Evolutionary conservation across 2,113 vertebrate genomes (phyloP).

Genomic region (Sminthopsis crassicaudata): DNA sequence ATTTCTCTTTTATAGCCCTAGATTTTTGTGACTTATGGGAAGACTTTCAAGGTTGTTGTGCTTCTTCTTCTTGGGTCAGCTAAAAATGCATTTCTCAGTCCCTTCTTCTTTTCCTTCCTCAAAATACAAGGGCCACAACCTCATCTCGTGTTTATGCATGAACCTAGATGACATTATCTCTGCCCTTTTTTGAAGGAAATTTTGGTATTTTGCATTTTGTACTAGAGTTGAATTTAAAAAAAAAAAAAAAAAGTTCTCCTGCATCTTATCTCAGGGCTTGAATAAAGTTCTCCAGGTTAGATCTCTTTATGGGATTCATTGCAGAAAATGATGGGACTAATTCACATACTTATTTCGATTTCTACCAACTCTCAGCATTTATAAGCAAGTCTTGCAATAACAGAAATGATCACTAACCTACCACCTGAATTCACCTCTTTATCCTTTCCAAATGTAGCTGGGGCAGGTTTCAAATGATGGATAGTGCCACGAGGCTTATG

Average conservation of each 20-base stretch:
- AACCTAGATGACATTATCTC: background rate
- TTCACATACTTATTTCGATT: background rate
- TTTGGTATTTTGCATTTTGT: constrained; percentile 41
- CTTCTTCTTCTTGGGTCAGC: background rate
- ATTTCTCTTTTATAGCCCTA: background rate
- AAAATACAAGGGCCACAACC: background rate
- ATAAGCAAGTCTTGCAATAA: background rate
- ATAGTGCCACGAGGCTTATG: background rate
- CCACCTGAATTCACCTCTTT: background rate
- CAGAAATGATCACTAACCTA: background rate
- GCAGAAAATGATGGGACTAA: background rate
- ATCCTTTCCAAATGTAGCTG: background rate
- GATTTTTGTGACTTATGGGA: too few species aligned
- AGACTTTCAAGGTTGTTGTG: background rate
- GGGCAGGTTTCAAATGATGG: background rate
- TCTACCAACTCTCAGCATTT: background rate
- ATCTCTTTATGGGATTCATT: constrained; percentile 4
- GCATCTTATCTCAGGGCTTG: constrained; percentile 40
- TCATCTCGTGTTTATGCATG: background rate
- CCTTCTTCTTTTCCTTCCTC: background rate
- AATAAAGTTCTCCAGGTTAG: constrained; percentile 41
- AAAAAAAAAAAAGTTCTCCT: background rate
- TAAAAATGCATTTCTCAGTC: background rate
- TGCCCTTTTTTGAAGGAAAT: constrained; percentile 26
- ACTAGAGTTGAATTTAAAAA: constrained; percentile 37